Conservation (phyloP, 2,113 vertebrate species). For the Scatophagus argus region DNA sequence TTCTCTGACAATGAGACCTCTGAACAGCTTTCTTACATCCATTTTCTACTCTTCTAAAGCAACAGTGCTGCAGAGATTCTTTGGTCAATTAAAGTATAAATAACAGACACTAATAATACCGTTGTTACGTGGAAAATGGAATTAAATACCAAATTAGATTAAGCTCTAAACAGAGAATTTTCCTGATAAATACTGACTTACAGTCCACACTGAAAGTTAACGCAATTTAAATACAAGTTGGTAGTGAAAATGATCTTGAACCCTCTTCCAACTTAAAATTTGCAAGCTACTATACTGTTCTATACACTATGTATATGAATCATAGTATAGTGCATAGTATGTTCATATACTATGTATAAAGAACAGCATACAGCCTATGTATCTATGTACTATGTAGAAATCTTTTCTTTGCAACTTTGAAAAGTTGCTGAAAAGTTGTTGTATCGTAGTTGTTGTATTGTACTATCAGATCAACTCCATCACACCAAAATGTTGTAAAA, state of each 20-base stretch:
- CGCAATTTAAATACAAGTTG: background rate
- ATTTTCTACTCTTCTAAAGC: background rate
- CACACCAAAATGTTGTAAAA: background rate
- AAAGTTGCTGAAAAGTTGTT: no score
- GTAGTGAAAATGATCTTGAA: background rate
- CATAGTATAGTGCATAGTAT: background rate
- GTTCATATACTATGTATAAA: background rate
- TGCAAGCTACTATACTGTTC: background rate
- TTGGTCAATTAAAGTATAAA: background rate
- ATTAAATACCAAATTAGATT: conserved; percentile 19
- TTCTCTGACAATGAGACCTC: background rate
- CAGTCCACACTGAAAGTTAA: background rate
- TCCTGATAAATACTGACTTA: background rate
- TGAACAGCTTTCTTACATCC: background rate
- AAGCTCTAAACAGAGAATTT: background rate
- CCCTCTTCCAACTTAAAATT: background rate
- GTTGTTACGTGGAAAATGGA: conserved; percentile 30
- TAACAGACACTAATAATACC: background rate
- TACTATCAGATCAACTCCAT: background rate
- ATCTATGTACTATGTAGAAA: no score
- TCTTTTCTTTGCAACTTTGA: no score
- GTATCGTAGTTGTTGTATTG: background rate
- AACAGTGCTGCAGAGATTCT: background rate
- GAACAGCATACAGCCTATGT: no score
- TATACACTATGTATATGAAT: no score